Evolutionary conservation across 2,888 invertebrate species (phyloP).

Genomic region (Sesia bembeciformis): DNA sequence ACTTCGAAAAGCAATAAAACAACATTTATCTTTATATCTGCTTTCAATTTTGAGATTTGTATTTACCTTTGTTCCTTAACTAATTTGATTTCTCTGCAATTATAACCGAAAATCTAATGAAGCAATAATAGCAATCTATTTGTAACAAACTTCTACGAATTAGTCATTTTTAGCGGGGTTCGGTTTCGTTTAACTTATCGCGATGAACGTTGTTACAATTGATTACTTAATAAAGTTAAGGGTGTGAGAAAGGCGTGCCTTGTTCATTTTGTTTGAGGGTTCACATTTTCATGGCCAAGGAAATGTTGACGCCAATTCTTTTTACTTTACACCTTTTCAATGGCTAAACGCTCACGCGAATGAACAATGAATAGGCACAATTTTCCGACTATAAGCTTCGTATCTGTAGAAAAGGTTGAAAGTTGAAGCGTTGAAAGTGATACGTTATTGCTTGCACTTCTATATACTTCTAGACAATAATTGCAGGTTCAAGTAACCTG

Average conservation of each 20-base stretch:
- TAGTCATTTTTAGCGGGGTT: constrained; percentile 6
- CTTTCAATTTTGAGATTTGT: too few species aligned
- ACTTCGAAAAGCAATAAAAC: too few species aligned
- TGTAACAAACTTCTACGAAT: too few species aligned
- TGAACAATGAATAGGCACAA: constrained; percentile 17
- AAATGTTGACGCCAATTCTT: constrained; percentile 11
- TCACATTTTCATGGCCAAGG: constrained; percentile 17
- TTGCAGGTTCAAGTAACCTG: neutral
- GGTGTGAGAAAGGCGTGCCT: constrained; percentile 18
- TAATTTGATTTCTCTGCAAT: too few species aligned
- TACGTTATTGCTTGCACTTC: neutral
- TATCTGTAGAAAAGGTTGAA: too few species aligned
- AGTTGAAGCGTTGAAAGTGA: too few species aligned
- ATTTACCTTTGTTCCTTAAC: too few species aligned
- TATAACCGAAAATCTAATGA: too few species aligned
- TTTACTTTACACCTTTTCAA: constrained; percentile 15
- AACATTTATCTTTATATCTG: too few species aligned
- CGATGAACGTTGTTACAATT: constrained; percentile 31
- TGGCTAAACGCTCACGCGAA: constrained; percentile 4
- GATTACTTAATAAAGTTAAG: constrained; percentile 33
- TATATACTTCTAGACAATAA: neutral
- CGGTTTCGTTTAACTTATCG: constrained; percentile 26
- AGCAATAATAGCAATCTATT: too few species aligned
- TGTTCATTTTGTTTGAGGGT: constrained; percentile 22
- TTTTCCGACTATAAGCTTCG: neutral